Evolutionary conservation across 2,888 invertebrate genomes (phyloP), one percentile per base, ranked within the genome.

Genomic region (Metopia argyrocephala): DNA sequence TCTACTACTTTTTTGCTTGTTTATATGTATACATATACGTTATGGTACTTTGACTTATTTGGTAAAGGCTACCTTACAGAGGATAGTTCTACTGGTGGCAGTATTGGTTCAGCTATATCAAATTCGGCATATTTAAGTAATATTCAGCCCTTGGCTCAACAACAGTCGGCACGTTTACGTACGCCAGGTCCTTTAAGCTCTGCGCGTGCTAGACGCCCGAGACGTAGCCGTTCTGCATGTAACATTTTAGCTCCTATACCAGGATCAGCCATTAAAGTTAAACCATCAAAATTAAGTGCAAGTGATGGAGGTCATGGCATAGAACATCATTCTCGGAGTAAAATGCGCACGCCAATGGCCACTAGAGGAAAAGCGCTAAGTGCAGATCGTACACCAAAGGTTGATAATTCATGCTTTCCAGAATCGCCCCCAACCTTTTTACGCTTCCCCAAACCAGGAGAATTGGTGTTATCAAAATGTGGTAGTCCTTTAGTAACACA

Each of bases 1-100:
- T n/a, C 31, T 82, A 79, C 64, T 76, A 71, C 75, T 78, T 65
- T 71, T 78, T 76, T 56, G 61, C 74, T 76, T 52, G 83, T 79
- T 59, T 78, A 50, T 70, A 78, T 76, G 75, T 64, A 74, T 20
- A 28, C 61, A 64, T 62, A 59, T 54, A 50, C 70, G 70, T 70
- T 76, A 76, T 79, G 68, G 57, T 45, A 70, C 45, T 69, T 74
- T 81, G 73, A 81, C 61, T 78, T 59, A 83, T 78, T 78, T 76
- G 76, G 76, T 78, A 81, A 83, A 90, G 90, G 90, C 85, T 90
- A 90, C 89, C 89, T 90, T 90, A 90, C 90, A 90, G 90, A 90
- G 86, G 90, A 90, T 85, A 90, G 89, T 85, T 84, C 86, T 27
- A 85, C 81, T 57, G 83, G 84, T 45, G 76, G 83, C 61, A 78